Evolutionary conservation across 1,140 invertebrate species (phyloP).

Genomic region (Lasioglossum baleicum): DNA sequence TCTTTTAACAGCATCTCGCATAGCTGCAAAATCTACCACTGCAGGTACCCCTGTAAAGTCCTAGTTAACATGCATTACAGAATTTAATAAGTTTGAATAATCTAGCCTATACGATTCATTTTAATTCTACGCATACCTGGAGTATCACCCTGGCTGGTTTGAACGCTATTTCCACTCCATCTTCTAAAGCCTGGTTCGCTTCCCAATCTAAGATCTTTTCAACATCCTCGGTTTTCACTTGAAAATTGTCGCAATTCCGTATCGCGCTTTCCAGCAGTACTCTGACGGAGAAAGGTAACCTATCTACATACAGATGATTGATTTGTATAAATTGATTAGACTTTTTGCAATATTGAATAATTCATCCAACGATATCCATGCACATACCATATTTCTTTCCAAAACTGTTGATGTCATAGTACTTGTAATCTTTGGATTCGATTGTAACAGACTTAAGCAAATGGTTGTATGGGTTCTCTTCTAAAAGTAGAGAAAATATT

Average conservation of each 20-base stretch:
- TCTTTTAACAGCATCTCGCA: conserved; percentile 95
- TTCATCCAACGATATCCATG: conserved; percentile 16
- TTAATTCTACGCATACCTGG: conserved; percentile 83
- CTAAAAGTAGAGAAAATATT: conserved; percentile 75
- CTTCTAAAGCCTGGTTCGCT: conserved; percentile 84
- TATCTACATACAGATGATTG: conserved; percentile 80
- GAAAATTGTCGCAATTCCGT: conserved; percentile 97
- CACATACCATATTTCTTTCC: conserved; percentile 88
- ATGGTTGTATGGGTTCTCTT: conserved; percentile 85
- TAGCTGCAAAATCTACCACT: conserved; percentile 99
- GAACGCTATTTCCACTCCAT: conserved; percentile 95
- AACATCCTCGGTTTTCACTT: conserved; percentile 92
- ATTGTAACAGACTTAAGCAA: conserved; percentile 85
- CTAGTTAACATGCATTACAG: conserved; percentile 76
- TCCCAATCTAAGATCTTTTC: conserved; percentile 96
- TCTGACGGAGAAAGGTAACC: conserved; percentile 95
- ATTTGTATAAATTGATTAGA: conserved; percentile 17
- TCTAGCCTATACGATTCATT: neutral
- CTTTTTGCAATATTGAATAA: conserved; percentile 1
- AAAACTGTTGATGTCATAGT: conserved; percentile 87
- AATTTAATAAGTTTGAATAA: conserved; percentile 10
- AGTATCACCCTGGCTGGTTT: conserved; percentile 97
- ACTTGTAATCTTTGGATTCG: conserved; percentile 85
- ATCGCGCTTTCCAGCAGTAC: conserved; percentile 97
- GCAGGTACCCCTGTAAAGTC: conserved; percentile 98